These are phyloP conservation scores for Ceriagrion tenellum DNA, from an alignment of 2,888 invertebrate genomes.

Conservation along the genomic window DNA sequence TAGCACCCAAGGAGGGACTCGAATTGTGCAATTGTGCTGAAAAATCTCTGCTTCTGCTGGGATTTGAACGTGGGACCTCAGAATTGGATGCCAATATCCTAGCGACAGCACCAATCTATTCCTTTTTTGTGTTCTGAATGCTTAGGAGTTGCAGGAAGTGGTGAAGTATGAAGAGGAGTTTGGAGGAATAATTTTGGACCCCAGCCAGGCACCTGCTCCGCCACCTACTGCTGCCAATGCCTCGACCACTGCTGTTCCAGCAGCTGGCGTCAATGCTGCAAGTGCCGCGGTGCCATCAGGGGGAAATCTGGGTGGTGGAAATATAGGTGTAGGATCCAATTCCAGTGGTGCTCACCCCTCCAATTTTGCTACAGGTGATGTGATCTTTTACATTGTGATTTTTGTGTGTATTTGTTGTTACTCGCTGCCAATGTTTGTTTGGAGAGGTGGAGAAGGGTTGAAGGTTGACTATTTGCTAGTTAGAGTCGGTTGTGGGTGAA, in stretches of 20 bases:
- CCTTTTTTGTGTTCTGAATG: slow-evolving; percentile 26
- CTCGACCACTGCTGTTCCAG: slow-evolving; percentile 64
- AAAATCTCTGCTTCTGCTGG: too few relatives aligned
- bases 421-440: too few relatives aligned
- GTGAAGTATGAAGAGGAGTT: slow-evolving; percentile 93
- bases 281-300: slow-evolving; percentile 74
- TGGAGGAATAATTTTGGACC: slow-evolving; percentile 93
- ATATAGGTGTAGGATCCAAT: slow-evolving; percentile 24
- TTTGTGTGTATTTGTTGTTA: background rate
- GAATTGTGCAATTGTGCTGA: too few relatives aligned
- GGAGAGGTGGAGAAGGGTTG: too few relatives aligned
- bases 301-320: slow-evolving; percentile 22
- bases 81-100: too few relatives aligned
- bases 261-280: slow-evolving; percentile 78
- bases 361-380: background rate
- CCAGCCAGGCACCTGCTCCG: slow-evolving; percentile 89
- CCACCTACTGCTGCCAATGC: slow-evolving; percentile 80
- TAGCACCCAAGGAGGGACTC: too few relatives aligned
- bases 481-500: too few relatives aligned
- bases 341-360: slow-evolving; percentile 42
- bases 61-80: too few relatives aligned
- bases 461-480: too few relatives aligned
- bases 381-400: background rate
- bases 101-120: too few relatives aligned
- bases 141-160: slow-evolving; percentile 88